Conservation (phyloP, 1,140 invertebrate genomes). For the Pseudomyrmex pallidus region DNA sequence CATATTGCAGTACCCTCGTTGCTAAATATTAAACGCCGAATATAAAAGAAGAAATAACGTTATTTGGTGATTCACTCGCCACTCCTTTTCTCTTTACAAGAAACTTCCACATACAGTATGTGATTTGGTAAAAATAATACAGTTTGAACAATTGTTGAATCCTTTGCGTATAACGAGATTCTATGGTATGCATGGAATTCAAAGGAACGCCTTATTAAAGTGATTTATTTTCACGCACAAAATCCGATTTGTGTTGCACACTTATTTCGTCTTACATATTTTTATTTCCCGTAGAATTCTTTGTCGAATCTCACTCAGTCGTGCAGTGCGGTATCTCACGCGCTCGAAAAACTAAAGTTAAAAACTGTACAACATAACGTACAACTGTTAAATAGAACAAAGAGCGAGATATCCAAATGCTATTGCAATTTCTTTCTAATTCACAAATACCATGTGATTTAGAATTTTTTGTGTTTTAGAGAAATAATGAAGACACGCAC, state of each 20-base stretch:
- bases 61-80: neutral
- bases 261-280: neutral
- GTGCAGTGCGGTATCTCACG: too few species aligned
- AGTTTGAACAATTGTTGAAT: slow-evolving; percentile 16
- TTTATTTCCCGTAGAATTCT: too few species aligned
- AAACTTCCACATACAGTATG: neutral
- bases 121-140: slow-evolving; percentile 17
- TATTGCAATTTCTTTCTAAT: too few species aligned
- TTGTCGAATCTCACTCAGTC: too few species aligned
- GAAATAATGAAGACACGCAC: neutral
- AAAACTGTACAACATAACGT: neutral
- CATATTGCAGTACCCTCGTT: too few species aligned
- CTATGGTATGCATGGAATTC: slow-evolving; percentile 1
- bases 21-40: neutral
- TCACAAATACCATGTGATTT: too few species aligned
- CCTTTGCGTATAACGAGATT: slow-evolving; percentile 1
- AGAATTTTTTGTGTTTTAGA: neutral
- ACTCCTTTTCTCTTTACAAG: neutral
- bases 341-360: too few species aligned
- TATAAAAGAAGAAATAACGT: neutral
- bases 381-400: neutral
- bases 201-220: neutral
- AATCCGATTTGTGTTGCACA: neutral
- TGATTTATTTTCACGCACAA: slow-evolving; percentile 12
- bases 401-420: too few species aligned